Base-by-base conservation (phyloP, 2,113 vertebrate species). In the Phylloscopus whistleri region DNA sequence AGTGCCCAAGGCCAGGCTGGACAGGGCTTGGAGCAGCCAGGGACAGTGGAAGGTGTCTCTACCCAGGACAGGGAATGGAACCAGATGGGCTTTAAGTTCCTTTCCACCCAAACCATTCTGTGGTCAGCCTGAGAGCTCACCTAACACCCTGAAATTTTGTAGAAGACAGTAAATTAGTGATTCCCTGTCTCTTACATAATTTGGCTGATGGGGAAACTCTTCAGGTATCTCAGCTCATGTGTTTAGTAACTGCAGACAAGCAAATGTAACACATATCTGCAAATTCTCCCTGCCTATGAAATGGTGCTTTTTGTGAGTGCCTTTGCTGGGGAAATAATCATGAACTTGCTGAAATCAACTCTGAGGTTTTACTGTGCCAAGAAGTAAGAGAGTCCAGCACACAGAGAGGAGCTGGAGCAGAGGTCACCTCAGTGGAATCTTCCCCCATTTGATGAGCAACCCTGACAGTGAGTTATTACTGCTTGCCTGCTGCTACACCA, bases 31-130 rank as follows among this genome's bases (percentile, higher is more conserved):
- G 63, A 83, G 22, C 35, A 76, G 1, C 17, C 63, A 63, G 49
- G 22, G 0, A 0, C 0, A 4, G 56, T 69, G 21, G 55, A 7
- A 90, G 2, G 7, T 35, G 48, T 62, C 26, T 21, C 30, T 75
- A 39, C 20, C 19, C 11, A 27, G 9, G 70, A 46, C n/a, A 68
- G 30, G 7, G 15, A 9, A 7, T 41, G 48, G 27, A 31, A 83
- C 5, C 43, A 41, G 16, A 70, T 37, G 19, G 16, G 5, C 7
- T 70, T 63, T 51, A 37, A 15, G 6, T 13, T 63, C 27, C 9
- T 56, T 90, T 64, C 43, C 63, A 16, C 22, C 7, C 64, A 90
- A 70, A 14, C 7, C 56, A 13, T 21, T 56, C 43, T 58, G 13
- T 44, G 19, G 16, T 51, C 27, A 74, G 43, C 27, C 27, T 30